Base-by-base conservation (phyloP, 2,888 invertebrate species). In the Sepiola atlantica region DNA sequence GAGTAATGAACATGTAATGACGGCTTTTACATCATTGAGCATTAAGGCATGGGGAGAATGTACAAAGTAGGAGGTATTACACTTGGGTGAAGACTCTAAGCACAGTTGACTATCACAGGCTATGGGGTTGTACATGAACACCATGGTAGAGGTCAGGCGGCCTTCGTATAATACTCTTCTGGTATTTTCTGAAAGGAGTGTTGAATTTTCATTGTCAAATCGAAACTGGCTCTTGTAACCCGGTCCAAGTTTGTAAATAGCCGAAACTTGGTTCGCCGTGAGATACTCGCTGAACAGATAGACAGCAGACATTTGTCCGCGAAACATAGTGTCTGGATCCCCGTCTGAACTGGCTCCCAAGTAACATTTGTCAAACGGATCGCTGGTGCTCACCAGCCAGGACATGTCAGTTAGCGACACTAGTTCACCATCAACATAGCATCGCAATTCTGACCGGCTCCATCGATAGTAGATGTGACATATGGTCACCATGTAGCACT, bases 161-260 rank as follows among this genome's bases (percentile, higher is more conserved):
- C 99, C 99, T 98, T 99, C 99, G 98, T 99, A 99, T 96, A 99
- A 98, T 95, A 99, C 99, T 99, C 99, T 98, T 98, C 99, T 99
- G 98, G 99, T 99, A 98, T 99, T 99, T 98, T 99, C 99, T 98
- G 99, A 99, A 97, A 99, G 98, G 98, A 98, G 99, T 98, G 99
- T 98, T 98, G 99, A 98, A 98, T 99, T 99, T 98, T 99, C 99
- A 98, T 99, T 99, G 98, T 99, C 99, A 98, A 99, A 99, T 97
- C 99, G 98, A 98, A 99, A 99, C 98, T 99, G 99, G 98, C 99
- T 99, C 99, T 99, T 99, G 98, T 99, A 99, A 96, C 99, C 99
- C 95, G 99, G 99, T 95, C 99, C 99, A 96, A 99, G 98, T 96
- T 99, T 98, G 98, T 99, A 99, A 98, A 99, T 99, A 96, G 99